A percentile compares a stretch with the other conserved stretches of the same genome.
Conservation (phyloP, 2,113 vertebrate species). For the Amblyopsis rosae region DNA sequence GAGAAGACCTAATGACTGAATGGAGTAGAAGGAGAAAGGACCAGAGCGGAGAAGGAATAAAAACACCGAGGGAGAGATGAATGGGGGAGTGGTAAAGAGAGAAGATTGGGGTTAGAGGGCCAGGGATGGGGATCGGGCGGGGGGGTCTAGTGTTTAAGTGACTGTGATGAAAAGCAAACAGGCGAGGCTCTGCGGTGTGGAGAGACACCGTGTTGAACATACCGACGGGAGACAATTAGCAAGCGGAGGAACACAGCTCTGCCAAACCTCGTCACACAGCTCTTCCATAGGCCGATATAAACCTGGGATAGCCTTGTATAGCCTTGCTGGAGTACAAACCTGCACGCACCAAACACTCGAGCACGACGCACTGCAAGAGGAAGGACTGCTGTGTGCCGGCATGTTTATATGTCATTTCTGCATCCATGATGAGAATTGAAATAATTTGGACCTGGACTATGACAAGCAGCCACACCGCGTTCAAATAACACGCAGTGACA, state of each 20-base stretch:
- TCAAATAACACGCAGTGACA: constrained; percentile 11
- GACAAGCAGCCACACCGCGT: background rate
- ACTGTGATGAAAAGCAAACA: constrained; percentile 74
- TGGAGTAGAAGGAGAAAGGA: constrained; percentile 70
- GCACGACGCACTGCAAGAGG: too few species aligned
- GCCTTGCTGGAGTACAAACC: constrained; percentile 14
- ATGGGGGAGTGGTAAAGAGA: constrained; percentile 60
- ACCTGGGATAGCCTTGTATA: constrained; percentile 18
- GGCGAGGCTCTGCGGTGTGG: constrained; percentile 56
- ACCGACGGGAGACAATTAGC: constrained; percentile 15
- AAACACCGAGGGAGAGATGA: constrained; percentile 65
- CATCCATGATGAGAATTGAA: too few species aligned
- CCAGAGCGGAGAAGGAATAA: constrained; percentile 44
- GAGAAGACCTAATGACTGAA: constrained; percentile 74
- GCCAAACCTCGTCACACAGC: constrained; percentile 34
- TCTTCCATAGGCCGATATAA: constrained; percentile 29
- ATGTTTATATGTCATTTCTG: too few species aligned
- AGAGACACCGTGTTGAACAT: constrained; percentile 60
- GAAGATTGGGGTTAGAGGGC: constrained; percentile 42
- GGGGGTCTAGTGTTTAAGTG: constrained; percentile 61
- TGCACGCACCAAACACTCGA: too few species aligned
- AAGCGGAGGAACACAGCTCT: constrained; percentile 32
- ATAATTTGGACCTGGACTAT: too few species aligned
- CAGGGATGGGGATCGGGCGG: background rate
- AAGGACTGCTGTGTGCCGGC: too few species aligned